Evolutionary conservation across 2,888 invertebrate genomes (phyloP).

Genomic region (Philereme vetulata): DNA sequence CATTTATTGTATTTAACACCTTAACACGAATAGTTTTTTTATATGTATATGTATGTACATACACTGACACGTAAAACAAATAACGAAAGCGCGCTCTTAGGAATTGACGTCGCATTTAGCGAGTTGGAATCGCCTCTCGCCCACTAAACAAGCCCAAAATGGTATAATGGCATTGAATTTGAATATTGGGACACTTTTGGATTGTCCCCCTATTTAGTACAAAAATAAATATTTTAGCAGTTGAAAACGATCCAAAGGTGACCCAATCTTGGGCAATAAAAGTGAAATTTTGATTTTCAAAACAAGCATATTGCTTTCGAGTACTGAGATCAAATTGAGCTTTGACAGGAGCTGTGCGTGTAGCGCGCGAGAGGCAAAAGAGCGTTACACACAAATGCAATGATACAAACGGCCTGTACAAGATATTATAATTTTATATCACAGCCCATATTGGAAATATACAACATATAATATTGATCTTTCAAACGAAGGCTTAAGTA

Average conservation of each 20-base stretch:
- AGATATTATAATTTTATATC: conserved; percentile 87
- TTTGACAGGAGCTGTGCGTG: conserved; percentile 18
- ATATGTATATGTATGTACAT: conserved; percentile 52
- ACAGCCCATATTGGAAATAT: conserved; percentile 92
- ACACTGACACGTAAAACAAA: conserved; percentile 69
- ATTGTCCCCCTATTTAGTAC: conserved; percentile 51
- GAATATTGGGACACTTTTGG: conserved; percentile 45
- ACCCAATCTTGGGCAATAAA: conserved; percentile 36
- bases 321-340: conserved; percentile 4
- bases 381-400: conserved; percentile 67
- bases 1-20: conserved; percentile 75
- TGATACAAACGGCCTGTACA: conserved; percentile 87
- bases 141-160: conserved; percentile 30
- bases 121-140: conserved; percentile 54
- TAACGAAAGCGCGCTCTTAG: conserved; percentile 69
- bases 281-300: conserved; percentile 2
- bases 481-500: conserved; percentile 77
- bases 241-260: conserved; percentile 51
- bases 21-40: conserved; percentile 75
- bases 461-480: conserved; percentile 81
- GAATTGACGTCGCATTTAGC: conserved; percentile 74
- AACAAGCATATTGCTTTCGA: conserved; percentile 3
- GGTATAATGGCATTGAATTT: conserved; percentile 11
- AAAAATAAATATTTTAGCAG: conserved; percentile 62
- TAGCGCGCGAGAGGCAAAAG: conserved; percentile 49